Evolutionary conservation across 1,140 invertebrate species (phyloP).

Genomic region (Marisa cornuarietis): DNA sequence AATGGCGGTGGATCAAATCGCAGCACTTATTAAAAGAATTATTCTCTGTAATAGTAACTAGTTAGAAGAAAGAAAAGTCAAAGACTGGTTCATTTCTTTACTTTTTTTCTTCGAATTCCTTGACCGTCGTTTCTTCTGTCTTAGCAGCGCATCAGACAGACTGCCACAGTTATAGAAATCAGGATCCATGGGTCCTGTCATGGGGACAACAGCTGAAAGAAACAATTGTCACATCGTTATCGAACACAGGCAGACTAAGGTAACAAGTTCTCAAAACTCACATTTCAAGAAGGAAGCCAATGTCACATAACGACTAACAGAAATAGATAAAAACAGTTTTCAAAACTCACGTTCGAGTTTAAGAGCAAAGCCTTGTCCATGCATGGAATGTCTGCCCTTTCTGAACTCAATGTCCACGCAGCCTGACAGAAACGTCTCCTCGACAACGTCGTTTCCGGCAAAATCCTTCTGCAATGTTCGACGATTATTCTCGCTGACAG

Average conservation of each 20-base stretch:
- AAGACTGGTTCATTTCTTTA: too few relatives aligned
- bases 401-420: constrained; percentile 26
- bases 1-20: too few relatives aligned
- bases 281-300: too few relatives aligned
- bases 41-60: too few relatives aligned
- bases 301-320: too few relatives aligned
- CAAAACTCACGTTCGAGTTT: constrained; percentile 19
- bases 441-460: neutral
- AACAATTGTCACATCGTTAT: neutral
- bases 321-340: too few relatives aligned
- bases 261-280: too few relatives aligned
- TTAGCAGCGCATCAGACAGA: neutral
- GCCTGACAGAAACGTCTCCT: constrained; percentile 1
- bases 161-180: constrained; percentile 1
- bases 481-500: constrained; percentile 2
- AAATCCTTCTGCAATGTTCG: neutral
- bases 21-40: too few relatives aligned
- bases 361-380: constrained; percentile 16
- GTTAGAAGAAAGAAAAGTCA: too few relatives aligned
- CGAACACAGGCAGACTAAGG: neutral
- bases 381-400: neutral
- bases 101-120: neutral
- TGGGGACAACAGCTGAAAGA: neutral
- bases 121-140: neutral
- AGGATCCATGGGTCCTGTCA: neutral